phyloP scores from a whole-genome alignment of 2,113 vertebrate species.

The Lophochroa leadbeateri region DNA sequence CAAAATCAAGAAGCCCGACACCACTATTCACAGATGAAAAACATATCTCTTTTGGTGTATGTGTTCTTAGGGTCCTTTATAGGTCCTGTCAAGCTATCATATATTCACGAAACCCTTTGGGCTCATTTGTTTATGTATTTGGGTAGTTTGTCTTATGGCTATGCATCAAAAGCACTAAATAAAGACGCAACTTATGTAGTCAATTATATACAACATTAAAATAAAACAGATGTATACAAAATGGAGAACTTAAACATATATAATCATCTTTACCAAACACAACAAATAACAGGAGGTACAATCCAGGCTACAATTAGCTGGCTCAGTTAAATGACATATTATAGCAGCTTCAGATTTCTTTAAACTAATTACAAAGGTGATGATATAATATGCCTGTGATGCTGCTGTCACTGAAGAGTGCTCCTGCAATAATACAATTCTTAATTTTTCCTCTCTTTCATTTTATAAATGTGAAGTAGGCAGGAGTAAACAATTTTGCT shows the following conservation, averaged over 20 bases:
- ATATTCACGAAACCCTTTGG: not conserved
- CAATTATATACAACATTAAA: not conserved
- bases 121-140: slow-evolving; percentile 10
- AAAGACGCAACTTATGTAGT: not conserved
- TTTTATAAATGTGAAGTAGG: not conserved
- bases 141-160: not conserved
- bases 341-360: not conserved
- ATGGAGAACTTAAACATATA: not conserved
- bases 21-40: not conserved
- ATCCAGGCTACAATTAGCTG: slow-evolving; percentile 1
- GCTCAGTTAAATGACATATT: not conserved
- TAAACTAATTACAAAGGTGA: slow-evolving; percentile 5
- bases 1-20: not conserved
- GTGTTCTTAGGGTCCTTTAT: not conserved
- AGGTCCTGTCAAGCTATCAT: not conserved
- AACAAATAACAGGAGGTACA: not conserved
- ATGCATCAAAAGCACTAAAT: slow-evolving; percentile 5
- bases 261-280: not conserved
- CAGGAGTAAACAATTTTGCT: not conserved
- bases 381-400: not conserved
- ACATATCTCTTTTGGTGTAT: not conserved
- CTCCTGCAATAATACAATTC: not conserved
- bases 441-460: not conserved
- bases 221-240: slow-evolving; percentile 26
- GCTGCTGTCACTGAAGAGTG: not conserved